These are phyloP conservation scores for Balaeniceps rex DNA, from an alignment of 2,113 vertebrate species.

Conservation along the genomic window DNA sequence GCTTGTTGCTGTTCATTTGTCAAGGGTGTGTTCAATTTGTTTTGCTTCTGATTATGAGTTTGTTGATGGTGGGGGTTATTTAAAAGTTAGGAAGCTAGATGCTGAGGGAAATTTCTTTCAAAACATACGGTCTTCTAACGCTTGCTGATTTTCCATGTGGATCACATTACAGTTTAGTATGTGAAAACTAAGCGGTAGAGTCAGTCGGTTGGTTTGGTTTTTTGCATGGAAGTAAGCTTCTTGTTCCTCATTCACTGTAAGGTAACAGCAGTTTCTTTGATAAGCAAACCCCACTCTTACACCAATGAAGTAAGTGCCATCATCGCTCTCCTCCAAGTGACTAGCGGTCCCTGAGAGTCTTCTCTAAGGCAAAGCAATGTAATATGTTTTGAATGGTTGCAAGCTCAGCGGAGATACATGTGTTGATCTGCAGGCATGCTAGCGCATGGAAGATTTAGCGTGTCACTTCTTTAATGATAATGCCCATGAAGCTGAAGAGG, in stretches of 20 bases:
- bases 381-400: neutral
- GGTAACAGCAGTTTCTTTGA: neutral
- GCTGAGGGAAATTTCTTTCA: neutral
- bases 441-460: neutral
- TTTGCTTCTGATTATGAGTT: neutral
- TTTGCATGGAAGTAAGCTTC: neutral
- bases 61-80: neutral
- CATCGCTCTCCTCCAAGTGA: neutral
- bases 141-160: slow-evolving; percentile 1
- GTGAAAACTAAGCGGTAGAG: neutral
- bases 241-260: neutral
- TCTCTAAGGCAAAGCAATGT: neutral
- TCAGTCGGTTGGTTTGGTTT: neutral
- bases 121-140: neutral
- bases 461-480: neutral
- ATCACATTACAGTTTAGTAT: neutral
- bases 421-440: neutral
- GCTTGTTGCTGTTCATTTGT: neutral
- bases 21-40: fast-evolving
- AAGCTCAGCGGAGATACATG: neutral
- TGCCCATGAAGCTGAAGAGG: neutral
- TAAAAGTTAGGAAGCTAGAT: neutral
- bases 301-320: neutral
- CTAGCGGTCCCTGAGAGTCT: neutral
- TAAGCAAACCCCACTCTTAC: neutral